These are phyloP conservation scores for Campopleginae sp. DNA, from an alignment of 2,888 invertebrate species.

Conservation along the genomic window DNA sequence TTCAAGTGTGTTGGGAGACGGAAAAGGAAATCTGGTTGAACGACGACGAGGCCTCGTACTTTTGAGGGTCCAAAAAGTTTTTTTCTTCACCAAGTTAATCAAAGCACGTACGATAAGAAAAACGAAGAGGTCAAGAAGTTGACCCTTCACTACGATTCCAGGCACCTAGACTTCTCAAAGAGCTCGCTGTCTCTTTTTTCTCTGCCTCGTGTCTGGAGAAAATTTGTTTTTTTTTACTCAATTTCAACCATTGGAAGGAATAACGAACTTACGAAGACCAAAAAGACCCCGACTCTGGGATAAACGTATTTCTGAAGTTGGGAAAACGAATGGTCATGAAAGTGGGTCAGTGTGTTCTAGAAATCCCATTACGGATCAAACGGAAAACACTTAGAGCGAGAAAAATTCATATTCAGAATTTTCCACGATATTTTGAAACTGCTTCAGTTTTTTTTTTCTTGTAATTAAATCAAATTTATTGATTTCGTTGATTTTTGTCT, in stretches of 20 bases:
- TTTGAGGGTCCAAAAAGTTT: constrained; percentile 10
- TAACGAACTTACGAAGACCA: not conserved
- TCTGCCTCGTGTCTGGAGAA: not conserved
- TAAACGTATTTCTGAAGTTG: not conserved
- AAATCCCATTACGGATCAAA: not conserved
- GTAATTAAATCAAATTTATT: not conserved
- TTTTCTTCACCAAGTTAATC: constrained; percentile 56
- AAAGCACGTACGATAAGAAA: constrained; percentile 58
- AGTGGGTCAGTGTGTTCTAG: not conserved
- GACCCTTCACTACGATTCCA: constrained; percentile 67
- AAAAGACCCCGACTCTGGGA: not conserved
- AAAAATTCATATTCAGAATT: not conserved
- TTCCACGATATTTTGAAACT: not conserved
- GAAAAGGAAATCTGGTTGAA: constrained; percentile 3
- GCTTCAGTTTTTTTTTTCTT: not conserved
- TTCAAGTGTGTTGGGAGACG: constrained; percentile 7
- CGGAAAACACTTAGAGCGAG: not conserved
- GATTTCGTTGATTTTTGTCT: not conserved
- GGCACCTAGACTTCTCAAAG: constrained; percentile 19
- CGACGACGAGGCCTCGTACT: not conserved
- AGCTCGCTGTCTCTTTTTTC: not conserved
- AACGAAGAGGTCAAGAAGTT: constrained; percentile 68
- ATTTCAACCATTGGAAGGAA: not conserved
- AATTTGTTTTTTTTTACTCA: not conserved
- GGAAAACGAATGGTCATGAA: not conserved